Evolutionary conservation across 2,888 invertebrate genomes (phyloP), one percentile per base, ranked within the genome.

Genomic region (Leptinotarsa rubiginosa): DNA sequence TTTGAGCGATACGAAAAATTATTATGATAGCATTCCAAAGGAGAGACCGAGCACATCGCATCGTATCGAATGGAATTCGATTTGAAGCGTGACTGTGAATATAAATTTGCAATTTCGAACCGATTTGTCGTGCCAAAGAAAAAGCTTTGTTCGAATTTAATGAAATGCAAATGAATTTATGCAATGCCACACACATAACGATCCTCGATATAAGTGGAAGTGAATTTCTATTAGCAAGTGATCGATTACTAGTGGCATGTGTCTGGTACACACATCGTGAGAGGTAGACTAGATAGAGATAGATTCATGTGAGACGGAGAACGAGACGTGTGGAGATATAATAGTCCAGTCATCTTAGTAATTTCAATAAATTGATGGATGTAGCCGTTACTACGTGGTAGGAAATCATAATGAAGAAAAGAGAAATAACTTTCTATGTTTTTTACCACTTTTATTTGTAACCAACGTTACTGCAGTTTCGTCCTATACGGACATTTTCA

Each of bases 151-250:
- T 56, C 56, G 20, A 56, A 56, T n/a, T 59, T n/a, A 62, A 62
- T 62, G 62, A 62, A 62, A 62, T 62, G 62, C n/a, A 62, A 41
- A 62, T 62, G 62, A 62, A 62, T 62, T 41, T 62, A 62, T 62
- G 62, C 25, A 62, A 41, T 62, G 62, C 31, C 62, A 62, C 62
- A 62, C 62, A 62, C 62, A 62, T 62, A 62, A 18, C 62, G 41
- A 62, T 31, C 20, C 62, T 25, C 62, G 31, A 31, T 62, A 31
- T 62, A 62, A 62, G 62, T 41, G 62, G 62, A 62, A 41, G 62
- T 41, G 62, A 62, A 62, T 62, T 62, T 62, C 62, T 62, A 62
- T 62, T 62, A 25, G 62, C 31, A 12, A 62, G 18, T 62, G 62
- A 62, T 62, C n/a, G 62, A 62, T 62, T n/a, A 41, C 25, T n/a